Conservation (phyloP, 2,888 invertebrate genomes). For the Malacosoma neustria region DNA sequence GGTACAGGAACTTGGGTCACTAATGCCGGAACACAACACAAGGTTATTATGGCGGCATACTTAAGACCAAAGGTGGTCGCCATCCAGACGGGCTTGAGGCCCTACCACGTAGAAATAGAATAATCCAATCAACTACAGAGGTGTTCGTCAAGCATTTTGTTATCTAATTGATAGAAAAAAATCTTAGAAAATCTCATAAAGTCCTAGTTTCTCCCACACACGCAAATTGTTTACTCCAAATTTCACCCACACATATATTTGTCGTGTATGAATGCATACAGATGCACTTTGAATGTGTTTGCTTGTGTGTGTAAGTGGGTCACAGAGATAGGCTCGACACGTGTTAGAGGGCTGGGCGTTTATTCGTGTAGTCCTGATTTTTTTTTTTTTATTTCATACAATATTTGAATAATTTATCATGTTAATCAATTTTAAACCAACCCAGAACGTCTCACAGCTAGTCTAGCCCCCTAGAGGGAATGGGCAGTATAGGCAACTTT, state of each 20-base stretch:
- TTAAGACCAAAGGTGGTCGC: too few relatives aligned
- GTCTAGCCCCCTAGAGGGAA: too few relatives aligned
- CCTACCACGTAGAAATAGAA: too few relatives aligned
- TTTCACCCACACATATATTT: conserved; percentile 25
- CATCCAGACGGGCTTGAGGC: too few relatives aligned
- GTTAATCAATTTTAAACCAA: too few relatives aligned
- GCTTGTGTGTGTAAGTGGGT: conserved; percentile 61
- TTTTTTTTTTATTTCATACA: conserved; percentile 1
- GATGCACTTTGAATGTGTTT: conserved; percentile 29
- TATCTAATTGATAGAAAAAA: background rate
- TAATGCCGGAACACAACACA: too few relatives aligned
- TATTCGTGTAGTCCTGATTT: conserved; percentile 29
- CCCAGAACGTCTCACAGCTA: too few relatives aligned
- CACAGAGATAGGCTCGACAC: conserved; percentile 69
- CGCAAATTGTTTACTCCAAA: conserved; percentile 35
- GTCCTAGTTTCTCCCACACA: conserved; percentile 39
- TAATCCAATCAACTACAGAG: too few relatives aligned
- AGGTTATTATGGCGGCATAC: too few relatives aligned
- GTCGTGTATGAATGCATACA: conserved; percentile 27
- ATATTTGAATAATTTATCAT: conserved; percentile 5
- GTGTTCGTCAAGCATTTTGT: too few relatives aligned
- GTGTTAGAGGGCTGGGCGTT: conserved; percentile 64
- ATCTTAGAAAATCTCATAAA: background rate
- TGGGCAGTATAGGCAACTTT: too few relatives aligned
- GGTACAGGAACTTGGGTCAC: too few relatives aligned